Percentiles rank a stretch among this genome's conserved stretches.
Evolutionary conservation across 2,113 vertebrate genomes (phyloP).

Genomic region (Thamnophis sirtalis): DNA sequence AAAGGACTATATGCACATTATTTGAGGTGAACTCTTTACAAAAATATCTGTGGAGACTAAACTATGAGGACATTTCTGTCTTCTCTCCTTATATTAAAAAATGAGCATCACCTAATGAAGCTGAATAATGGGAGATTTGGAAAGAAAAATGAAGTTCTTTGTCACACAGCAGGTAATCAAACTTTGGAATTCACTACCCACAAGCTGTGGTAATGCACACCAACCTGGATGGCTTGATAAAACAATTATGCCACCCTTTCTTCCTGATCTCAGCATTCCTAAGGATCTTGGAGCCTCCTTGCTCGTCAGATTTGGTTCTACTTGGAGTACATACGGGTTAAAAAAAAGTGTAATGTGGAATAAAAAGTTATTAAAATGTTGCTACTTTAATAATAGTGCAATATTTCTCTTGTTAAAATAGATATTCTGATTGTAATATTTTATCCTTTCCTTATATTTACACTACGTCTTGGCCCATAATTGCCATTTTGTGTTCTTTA

Average conservation of each 20-base stretch:
- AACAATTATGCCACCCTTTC: background rate
- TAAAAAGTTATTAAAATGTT: background rate
- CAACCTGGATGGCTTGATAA: background rate
- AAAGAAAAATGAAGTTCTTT: background rate
- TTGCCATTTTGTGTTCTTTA: background rate
- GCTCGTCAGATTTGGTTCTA: background rate
- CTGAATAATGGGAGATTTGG: background rate
- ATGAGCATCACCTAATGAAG: background rate
- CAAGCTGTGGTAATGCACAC: background rate
- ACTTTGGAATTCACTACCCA: background rate
- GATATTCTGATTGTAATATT: background rate
- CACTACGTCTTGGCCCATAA: background rate
- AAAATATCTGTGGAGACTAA: background rate
- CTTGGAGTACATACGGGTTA: background rate
- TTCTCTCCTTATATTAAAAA: background rate
- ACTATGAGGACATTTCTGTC: background rate
- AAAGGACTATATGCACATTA: background rate
- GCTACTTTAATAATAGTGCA: background rate
- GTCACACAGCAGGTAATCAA: background rate
- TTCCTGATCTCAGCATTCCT: background rate
- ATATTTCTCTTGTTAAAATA: background rate
- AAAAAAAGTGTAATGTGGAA: background rate
- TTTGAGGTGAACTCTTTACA: background rate
- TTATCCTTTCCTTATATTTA: background rate
- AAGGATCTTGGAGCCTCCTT: background rate